These are phyloP conservation scores for Proterorhinus semilunaris DNA, from an alignment of 2,113 vertebrate species.

Conservation along the genomic window DNA sequence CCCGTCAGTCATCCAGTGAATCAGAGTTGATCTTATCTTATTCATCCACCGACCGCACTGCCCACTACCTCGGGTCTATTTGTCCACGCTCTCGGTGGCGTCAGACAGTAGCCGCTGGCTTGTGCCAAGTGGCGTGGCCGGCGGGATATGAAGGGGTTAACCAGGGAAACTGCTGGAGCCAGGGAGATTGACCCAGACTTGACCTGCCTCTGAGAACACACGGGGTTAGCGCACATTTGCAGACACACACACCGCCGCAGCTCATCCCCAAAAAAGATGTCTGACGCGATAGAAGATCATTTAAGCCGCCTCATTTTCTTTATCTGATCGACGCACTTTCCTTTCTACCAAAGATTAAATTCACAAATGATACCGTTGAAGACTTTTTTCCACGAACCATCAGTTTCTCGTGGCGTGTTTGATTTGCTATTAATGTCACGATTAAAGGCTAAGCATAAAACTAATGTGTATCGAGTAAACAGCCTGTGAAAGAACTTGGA, in stretches of 20 bases:
- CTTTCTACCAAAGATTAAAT: not conserved
- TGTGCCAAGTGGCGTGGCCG: constrained; percentile 6
- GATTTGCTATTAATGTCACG: not conserved
- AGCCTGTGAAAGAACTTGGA: constrained; percentile 4
- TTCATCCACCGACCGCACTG: not conserved
- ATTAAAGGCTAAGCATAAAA: not conserved
- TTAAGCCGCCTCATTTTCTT: constrained; percentile 40
- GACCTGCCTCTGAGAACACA: constrained; percentile 69
- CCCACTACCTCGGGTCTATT: not conserved
- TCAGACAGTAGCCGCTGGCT: constrained; percentile 21
- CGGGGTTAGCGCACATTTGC: constrained; percentile 47
- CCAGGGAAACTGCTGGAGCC: constrained; percentile 63
- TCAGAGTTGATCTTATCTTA: not conserved
- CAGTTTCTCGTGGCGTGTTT: not conserved
- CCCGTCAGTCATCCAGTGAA: not conserved
- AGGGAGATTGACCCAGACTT: constrained; percentile 73
- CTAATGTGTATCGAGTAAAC: not conserved
- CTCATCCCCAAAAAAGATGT: constrained; percentile 51
- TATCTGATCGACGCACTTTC: not conserved
- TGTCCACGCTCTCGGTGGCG: not conserved
- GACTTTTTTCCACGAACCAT: not conserved
- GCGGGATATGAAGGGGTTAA: constrained; percentile 63
- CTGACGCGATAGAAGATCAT: constrained; percentile 43
- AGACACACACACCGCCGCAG: constrained; percentile 20
- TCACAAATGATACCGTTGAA: not conserved